A percentile compares a stretch with the other conserved stretches of the same genome.
phyloP scores from a whole-genome alignment of 2,113 vertebrate species.

The Ptyas mucosa region DNA sequence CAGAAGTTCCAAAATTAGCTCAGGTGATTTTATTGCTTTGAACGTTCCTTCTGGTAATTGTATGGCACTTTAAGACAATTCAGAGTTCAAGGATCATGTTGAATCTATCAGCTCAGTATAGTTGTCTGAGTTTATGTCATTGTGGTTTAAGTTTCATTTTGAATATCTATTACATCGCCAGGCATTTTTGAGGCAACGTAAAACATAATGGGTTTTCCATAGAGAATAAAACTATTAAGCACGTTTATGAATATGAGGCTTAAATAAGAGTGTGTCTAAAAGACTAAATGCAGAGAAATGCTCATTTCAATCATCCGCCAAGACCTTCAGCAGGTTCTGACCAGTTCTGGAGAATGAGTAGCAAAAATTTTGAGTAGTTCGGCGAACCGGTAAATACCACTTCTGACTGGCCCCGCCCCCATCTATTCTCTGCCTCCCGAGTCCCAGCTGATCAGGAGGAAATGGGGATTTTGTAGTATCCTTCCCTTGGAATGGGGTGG shows the following conservation, averaged over 20 bases:
- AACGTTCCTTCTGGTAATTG: not conserved
- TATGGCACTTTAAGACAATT: not conserved
- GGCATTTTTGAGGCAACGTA: slow-evolving; percentile 23
- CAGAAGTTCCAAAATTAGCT: not conserved
- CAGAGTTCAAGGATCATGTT: not conserved
- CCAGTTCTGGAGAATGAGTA: too few species aligned
- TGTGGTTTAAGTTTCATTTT: slow-evolving; percentile 8
- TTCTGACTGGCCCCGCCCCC: too few species aligned
- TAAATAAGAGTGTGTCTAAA: not conserved
- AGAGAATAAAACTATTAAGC: slow-evolving; percentile 4
- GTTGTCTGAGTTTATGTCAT: not conserved
- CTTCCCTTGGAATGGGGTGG: too few species aligned
- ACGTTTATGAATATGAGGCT: slow-evolving; percentile 14
- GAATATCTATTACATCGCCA: slow-evolving; percentile 17
- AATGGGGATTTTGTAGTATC: too few species aligned
- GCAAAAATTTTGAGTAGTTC: too few species aligned
- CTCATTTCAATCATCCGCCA: not conserved
- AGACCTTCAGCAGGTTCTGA: too few species aligned
- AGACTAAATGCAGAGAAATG: not conserved
- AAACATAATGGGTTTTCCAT: slow-evolving; percentile 7
- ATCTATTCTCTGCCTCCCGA: too few species aligned
- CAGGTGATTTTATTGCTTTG: not conserved
- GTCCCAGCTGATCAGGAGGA: too few species aligned
- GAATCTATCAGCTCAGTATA: not conserved
- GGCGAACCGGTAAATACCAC: too few species aligned